Base-by-base conservation (phyloP, 2,113 vertebrate genomes). In the Thinocorus orbignyianus region DNA sequence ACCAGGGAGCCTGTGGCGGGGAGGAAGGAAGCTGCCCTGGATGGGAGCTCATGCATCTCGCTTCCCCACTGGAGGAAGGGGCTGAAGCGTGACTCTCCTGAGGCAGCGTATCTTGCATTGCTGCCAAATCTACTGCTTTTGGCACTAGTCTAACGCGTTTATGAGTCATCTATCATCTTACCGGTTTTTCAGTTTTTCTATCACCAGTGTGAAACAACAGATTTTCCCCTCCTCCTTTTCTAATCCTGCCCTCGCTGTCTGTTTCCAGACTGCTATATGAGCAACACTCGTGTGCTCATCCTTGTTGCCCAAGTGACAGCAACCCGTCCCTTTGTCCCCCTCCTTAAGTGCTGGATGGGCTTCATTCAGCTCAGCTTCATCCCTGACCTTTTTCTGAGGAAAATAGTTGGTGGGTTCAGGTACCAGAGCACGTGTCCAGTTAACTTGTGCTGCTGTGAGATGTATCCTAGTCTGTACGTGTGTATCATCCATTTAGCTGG, bases 81-180 rank as follows among this genome's bases (percentile, higher is more conserved):
- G 37, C 76, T 66, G 86, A 89, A 96, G 82, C 86, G 28, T 89
- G 76, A 4, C 80, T 93, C 92, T 89, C 90, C 93, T 2, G 93
- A 95, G 94, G 95, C 95, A 76, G 60, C 2, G 0, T 37, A 35
- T 81, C 84, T 88, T 79, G 78, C 81, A 24, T 31, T 4, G 22
- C 95, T 91, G 95, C 95, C 95, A 97, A 88, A 89, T 49, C 95
- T 79, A 4, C 94, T 88, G 86, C 93, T 89, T 84, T 93, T 95
- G 95, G 96, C 94, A 95, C 65, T 65, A 89, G 94, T 82, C 83
- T 95, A 57, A 87, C 84, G 51, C 89, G 92, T 95, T 44, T 28
- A n/a, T 96, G 95, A 96, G 48, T 95, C 93, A 93, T 96, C 86
- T 92, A 69, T 97, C 94, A 89, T 95, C 57, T 93, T 79, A 79